Evolutionary conservation across 2,797 vertebrate genomes (phyloP), one percentile per base, ranked within the genome.

Genomic region (Urophycis tenuis): DNA sequence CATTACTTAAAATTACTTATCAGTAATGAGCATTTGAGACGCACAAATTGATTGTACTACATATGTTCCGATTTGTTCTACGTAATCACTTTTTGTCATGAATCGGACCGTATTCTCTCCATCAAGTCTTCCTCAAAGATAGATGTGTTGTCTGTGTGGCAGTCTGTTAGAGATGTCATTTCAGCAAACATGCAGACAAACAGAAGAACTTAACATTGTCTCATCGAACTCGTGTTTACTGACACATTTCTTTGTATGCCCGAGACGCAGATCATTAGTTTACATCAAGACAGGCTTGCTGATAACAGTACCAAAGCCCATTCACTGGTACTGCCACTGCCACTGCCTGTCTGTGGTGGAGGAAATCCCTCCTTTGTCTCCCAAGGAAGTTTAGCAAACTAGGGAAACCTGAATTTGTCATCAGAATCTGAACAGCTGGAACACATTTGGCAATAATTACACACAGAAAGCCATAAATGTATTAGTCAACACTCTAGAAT

Each of bases 281-380:
- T 86, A 90, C 85, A 90, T 89, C 85, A 84, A 82, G 84, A 86
- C 85, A 85, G 83, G 90, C 73, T 82, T 77, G 88, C 84, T 88
- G 85, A 88, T 90, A 89, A 89, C 82, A 87, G 78, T 77, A 87
- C 86, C 82, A 19, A 81, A 72, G 83, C 30, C 49, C 67, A 49
- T 88, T 90, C 86, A 87, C 86, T 91, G 88, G 86, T 89, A 83
- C 87, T 88, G 86, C 88, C 83, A 83, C 87, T 88, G 86, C 88
- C 83, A 84, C 85, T 84, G 89, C 85, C 87, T 90, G 90, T 91
- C 88, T 90, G 86, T 81, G 89, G 84, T 80, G 86, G 85, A 93
- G 93, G 93, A 94, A 93, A 93, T 94, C 93, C 93, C 88, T 91
- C 79, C 89, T 94, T 93, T 93, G 93, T 93, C 90, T 92, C 85